A percentile compares a stretch with the other conserved stretches of the same genome.
Conservation (phyloP, 2,888 invertebrate species). For the Brachyopa scutellaris region DNA sequence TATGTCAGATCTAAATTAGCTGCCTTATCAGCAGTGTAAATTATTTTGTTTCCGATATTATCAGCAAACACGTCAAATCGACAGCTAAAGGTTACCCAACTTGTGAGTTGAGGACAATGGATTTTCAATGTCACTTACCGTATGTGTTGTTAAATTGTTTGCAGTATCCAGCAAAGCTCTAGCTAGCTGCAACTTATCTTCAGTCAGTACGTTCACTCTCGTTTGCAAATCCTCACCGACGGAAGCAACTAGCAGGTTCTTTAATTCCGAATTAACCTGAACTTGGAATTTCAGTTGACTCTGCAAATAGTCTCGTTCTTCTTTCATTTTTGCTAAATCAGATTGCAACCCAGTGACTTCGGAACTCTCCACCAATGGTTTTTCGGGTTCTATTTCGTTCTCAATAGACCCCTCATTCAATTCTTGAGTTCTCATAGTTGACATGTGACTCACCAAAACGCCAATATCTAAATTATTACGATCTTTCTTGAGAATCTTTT, state of each 20-base stretch:
- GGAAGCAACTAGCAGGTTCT: constrained; percentile 95
- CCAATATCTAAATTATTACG: constrained; percentile 86
- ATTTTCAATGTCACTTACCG: no score
- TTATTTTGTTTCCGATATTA: no score
- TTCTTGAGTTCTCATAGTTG: constrained; percentile 86
- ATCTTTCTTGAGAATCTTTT: constrained; percentile 74
- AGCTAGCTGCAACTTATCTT: constrained; percentile 95
- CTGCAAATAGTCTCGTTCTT: constrained; percentile 88
- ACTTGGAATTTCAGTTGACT: constrained; percentile 93
- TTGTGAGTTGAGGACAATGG: no score
- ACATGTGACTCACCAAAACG: constrained; percentile 87
- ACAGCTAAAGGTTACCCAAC: no score
- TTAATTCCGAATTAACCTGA: constrained; percentile 95
- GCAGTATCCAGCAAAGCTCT: constrained; percentile 92
- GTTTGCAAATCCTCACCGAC: constrained; percentile 96
- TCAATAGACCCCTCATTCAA: constrained; percentile 81
- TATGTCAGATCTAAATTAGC: neutral
- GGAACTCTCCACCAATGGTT: constrained; percentile 11
- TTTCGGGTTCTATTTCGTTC: constrained; percentile 66
- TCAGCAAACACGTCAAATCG: no score
- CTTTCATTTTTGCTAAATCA: constrained; percentile 82
- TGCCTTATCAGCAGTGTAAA: neutral
- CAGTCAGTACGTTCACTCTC: constrained; percentile 93
- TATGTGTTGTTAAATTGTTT: constrained; percentile 92
- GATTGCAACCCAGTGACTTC: constrained; percentile 74